These are phyloP conservation scores for Hapalemur alaotrensis DNA, from an alignment of 2,797 vertebrate species.

Conservation along the genomic window DNA sequence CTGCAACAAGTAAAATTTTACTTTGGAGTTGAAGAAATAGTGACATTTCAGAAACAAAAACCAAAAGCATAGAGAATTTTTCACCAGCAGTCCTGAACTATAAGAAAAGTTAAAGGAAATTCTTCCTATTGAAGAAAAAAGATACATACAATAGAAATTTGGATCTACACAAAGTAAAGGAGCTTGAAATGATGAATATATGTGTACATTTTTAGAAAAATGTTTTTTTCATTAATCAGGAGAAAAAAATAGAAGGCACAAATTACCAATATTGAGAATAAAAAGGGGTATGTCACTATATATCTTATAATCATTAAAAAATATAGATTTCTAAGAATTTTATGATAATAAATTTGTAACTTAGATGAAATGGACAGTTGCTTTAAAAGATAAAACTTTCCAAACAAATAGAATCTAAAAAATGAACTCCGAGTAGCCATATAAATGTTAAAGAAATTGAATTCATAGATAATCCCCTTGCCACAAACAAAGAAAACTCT, in stretches of 20 bases:
- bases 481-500: not conserved
- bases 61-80: not conserved
- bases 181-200: not conserved
- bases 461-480: not conserved
- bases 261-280: not conserved
- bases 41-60: not conserved
- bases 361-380: not conserved
- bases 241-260: not conserved
- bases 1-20: not conserved
- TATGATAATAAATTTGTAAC: not conserved
- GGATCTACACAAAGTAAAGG: not conserved
- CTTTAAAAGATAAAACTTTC: not conserved
- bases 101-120: constrained; percentile 6
- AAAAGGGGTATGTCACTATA: not conserved
- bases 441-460: not conserved
- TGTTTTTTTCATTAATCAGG: not conserved
- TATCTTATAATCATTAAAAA: not conserved
- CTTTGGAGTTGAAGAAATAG: not conserved
- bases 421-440: not conserved
- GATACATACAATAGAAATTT: not conserved
- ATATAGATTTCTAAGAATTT: not conserved
- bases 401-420: not conserved
- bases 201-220: not conserved
- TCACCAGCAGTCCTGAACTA: not conserved
- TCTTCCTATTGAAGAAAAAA: constrained; percentile 9